Evolutionary conservation across 2,888 invertebrate species (phyloP).

Genomic region (Scaeva pyrastri): DNA sequence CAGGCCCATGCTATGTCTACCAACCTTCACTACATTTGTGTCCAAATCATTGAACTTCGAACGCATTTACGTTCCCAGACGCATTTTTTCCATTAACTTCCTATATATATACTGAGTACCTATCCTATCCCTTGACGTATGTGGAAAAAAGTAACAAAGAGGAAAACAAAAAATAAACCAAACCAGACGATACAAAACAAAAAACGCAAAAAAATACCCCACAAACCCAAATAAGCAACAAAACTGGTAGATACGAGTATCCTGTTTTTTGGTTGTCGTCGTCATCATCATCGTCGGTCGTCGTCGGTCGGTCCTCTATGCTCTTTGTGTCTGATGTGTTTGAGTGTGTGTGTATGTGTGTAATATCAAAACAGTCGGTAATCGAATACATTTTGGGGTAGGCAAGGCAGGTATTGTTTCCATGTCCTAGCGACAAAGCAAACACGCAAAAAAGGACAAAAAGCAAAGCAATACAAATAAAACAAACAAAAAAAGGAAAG

Average conservation of each 20-base stretch:
- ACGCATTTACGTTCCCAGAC: conserved; percentile 19
- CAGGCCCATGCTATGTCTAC: not conserved
- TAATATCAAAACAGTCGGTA: conserved; percentile 2
- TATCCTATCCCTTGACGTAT: too few relatives aligned
- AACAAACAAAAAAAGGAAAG: conserved; percentile 20
- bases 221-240: conserved; percentile 49
- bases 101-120: conserved; percentile 9
- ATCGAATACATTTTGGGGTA: conserved; percentile 69
- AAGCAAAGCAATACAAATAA: not conserved
- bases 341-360: not conserved
- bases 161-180: conserved; percentile 38
- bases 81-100: conserved; percentile 45
- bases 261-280: conserved; percentile 1
- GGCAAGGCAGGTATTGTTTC: conserved; percentile 32
- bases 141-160: conserved; percentile 15
- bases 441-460: conserved; percentile 33
- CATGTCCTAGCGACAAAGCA: conserved; percentile 50
- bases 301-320: not conserved
- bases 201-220: conserved; percentile 33
- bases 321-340: not conserved
- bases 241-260: conserved; percentile 6
- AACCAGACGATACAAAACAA: conserved; percentile 52
- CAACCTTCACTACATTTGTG: not conserved
- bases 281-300: too few relatives aligned
- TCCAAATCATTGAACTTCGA: conserved; percentile 40